Evolutionary conservation across 2,888 invertebrate species (phyloP).

Genomic region (Erebia ligea): DNA sequence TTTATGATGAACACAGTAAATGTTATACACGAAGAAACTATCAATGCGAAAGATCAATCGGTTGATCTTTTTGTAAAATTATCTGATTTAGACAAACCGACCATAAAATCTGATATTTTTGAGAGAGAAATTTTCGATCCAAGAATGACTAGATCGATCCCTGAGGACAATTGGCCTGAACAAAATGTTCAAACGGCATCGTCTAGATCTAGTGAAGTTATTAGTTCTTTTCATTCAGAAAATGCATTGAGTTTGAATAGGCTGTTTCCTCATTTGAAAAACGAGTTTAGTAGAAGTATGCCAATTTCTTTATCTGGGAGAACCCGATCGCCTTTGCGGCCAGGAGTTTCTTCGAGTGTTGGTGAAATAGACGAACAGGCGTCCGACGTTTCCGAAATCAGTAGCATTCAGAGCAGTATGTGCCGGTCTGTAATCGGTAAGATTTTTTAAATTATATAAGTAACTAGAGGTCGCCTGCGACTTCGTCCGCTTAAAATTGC

Average conservation of each 20-base stretch:
- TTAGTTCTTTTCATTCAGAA: constrained; percentile 82
- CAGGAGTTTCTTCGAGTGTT: constrained; percentile 54
- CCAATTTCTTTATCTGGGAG: constrained; percentile 67
- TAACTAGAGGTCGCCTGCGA: too few species aligned
- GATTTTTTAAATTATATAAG: constrained; percentile 33
- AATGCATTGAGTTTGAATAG: constrained; percentile 83
- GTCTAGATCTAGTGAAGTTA: constrained; percentile 85
- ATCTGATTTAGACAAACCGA: constrained; percentile 89
- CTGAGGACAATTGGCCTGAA: constrained; percentile 87
- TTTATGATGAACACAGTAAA: constrained; percentile 32
- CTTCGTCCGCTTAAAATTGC: too few species aligned
- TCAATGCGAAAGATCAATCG: constrained; percentile 39
- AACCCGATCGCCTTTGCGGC: constrained; percentile 58
- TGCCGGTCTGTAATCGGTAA: constrained; percentile 82
- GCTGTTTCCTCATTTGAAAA: constrained; percentile 84
- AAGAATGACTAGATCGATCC: constrained; percentile 87
- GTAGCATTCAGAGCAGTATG: constrained; percentile 83
- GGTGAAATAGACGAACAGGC: constrained; percentile 75
- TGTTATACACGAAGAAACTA: constrained; percentile 50
- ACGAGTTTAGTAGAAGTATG: constrained; percentile 74
- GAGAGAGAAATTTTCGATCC: constrained; percentile 60
- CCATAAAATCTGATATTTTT: constrained; percentile 64
- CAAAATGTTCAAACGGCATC: constrained; percentile 69
- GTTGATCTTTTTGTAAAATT: constrained; percentile 86
- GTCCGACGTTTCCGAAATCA: constrained; percentile 79